Base-by-base conservation (phyloP, 2,113 vertebrate species). In the Artemisiospiza belli region DNA sequence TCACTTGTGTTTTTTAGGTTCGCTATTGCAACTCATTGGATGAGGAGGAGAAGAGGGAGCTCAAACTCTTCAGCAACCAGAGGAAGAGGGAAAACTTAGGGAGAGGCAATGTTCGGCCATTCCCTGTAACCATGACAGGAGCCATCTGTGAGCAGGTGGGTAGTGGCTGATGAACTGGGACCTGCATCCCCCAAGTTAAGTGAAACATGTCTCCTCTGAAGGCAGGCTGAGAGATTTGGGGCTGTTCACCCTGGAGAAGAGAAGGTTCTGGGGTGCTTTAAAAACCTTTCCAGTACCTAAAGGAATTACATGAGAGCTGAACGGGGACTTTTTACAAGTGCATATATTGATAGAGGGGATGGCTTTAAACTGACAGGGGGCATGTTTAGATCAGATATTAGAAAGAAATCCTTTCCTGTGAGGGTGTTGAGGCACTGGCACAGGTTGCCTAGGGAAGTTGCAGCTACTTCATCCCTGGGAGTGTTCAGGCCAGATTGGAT, bases 31-130 rank as follows among this genome's bases (percentile, higher is more conserved):
- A 99, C 96, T 98, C 99, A 3, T 93, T 99, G 98, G 99, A 99
- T 27, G 99, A 99, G 15, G 99, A 99, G 64, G 99, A 99, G 96
- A 99, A 99, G 97, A 98, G 99, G 79, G 99, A 99, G 95, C 98
- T 99, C 70, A 99, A 99, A 96, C 98, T 99, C 67, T 99, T 99
- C 98, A 99, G 99, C 94, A 99, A 98, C 96, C 99, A 99, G 94
- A 98, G 99, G 78, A 99, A 99, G 85, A 98, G 99, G 10, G 99
- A 99, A 95, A 99, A 99, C 86, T 94, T 99, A 97, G 99, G 99
- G 68, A 98, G 99, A 14, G 99, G 99, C 83, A 99, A 99, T 5
- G 99, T 99, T 76, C 98, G 99, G 5, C 99, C 99, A 0, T 99
- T 99, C 93, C 99, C 99, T 0, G 98, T 99, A 84, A 99, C 99